These are phyloP conservation scores for Athene noctua DNA, from an alignment of 2,113 vertebrate genomes.

Conservation along the genomic window DNA sequence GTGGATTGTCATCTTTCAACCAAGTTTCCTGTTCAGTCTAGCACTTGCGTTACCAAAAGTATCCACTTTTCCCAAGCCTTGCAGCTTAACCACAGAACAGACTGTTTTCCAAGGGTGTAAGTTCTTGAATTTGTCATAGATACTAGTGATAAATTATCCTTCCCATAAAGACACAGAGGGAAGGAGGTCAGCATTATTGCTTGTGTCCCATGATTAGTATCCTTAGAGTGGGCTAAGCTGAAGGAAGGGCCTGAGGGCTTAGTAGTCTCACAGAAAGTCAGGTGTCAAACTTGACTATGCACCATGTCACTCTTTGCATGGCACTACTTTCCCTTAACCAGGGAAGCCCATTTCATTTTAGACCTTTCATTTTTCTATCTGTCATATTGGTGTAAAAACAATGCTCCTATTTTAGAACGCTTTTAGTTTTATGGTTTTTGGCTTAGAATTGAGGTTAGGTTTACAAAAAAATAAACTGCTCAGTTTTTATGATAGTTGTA, in stretches of 20 bases:
- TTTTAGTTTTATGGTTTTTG: slow-evolving; percentile 40
- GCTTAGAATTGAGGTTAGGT: slow-evolving; percentile 12
- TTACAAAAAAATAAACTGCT: slow-evolving; percentile 56
- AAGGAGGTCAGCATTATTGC: neutral
- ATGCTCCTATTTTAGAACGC: slow-evolving; percentile 1
- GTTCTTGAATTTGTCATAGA: neutral
- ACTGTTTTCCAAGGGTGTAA: neutral
- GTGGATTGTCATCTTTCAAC: neutral
- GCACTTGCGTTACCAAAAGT: neutral
- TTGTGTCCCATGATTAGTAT: neutral
- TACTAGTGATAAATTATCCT: neutral
- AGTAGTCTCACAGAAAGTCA: neutral
- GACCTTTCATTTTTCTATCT: neutral
- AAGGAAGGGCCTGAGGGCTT: neutral
- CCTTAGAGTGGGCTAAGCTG: neutral
- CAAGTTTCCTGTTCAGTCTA: neutral
- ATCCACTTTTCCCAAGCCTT: neutral
- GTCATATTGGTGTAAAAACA: neutral
- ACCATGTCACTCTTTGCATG: neutral
- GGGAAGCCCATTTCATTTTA: neutral
- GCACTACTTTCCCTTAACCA: neutral
- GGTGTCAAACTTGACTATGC: neutral
- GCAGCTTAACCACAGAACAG: neutral
- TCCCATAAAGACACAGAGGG: neutral
- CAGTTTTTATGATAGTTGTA: slow-evolving; percentile 36